These are phyloP conservation scores for Myanophis thanlyinensis DNA, from an alignment of 2,113 vertebrate genomes.

Conservation along the genomic window DNA sequence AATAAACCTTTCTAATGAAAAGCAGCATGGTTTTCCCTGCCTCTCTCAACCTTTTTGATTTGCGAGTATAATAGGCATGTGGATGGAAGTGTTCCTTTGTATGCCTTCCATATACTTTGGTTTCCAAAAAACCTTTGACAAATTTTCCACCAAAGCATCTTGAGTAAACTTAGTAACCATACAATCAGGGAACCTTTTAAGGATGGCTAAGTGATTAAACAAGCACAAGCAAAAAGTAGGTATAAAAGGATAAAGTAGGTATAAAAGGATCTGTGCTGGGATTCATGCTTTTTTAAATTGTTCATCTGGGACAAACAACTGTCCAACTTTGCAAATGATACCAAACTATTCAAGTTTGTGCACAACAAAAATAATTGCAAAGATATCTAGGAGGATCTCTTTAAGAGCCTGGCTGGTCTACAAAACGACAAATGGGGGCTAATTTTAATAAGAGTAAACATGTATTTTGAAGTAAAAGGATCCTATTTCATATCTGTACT, in stretches of 20 bases:
- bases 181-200: background rate
- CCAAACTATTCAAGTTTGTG: background rate
- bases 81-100: background rate
- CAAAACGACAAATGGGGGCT: background rate
- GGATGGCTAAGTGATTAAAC: background rate
- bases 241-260: background rate
- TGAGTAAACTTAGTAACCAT: background rate
- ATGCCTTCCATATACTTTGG: background rate
- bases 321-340: background rate
- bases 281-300: background rate
- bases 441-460: background rate
- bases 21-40: background rate
- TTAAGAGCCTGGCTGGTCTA: background rate
- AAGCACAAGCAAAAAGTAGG: background rate
- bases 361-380: background rate
- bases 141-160: background rate
- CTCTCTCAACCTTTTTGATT: background rate
- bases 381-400: background rate
- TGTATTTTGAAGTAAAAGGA: background rate
- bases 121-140: background rate
- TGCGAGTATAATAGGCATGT: background rate
- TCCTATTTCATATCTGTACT: background rate
- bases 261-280: background rate
- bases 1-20: background rate
- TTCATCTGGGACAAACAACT: background rate